Evolutionary conservation across 2,888 invertebrate genomes (phyloP), one percentile per base, ranked within the genome.

Genomic region (Fragum fragum): DNA sequence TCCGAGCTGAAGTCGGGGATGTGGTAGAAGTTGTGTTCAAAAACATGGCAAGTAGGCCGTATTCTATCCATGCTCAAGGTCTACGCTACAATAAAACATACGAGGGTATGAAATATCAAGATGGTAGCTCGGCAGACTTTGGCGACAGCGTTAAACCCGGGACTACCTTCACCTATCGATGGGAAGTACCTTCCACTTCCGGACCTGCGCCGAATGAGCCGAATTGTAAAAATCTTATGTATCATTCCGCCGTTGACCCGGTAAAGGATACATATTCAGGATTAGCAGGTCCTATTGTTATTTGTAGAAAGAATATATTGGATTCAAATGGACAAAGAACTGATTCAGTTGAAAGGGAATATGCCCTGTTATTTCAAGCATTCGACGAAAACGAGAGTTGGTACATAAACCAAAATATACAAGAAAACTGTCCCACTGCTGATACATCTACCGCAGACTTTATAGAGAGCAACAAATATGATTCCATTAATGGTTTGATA

Each of bases 1-100:
- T 93, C n/a, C 84, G 83, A 61, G 92, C 88, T 6, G 89, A 90
- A 83, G 90, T 91, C n/a, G 92, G 92, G 0, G 93, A 93, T 57
- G 79, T 68, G 0, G 79, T 91, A 21, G 83, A 87, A 61, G 87
- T 91, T 42, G 73, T 79, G 1, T 88, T 85, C 63, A 88, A 81
- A 74, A 90, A 89, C 73, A 87, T 85, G 80, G 89, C 88, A 9
- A 77, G 73, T 16, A 68, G 86, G 11, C 73, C 78, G 14, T 87
- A 77, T 69, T 88, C 88, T 9, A 80, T 88, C n/a, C 87, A 89
- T 68, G 76, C 87, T 9, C 83, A 88, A 57, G 86, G 83, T 28
- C 72, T 85, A 0, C 63, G 61, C 1, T 87, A 87, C 53, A 77
- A 84, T 63, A 89, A 90, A 71, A 73, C 82, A 0, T 79, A 86